phyloP scores from a whole-genome alignment of 2,113 vertebrate species.

The Caracal caracal region DNA sequence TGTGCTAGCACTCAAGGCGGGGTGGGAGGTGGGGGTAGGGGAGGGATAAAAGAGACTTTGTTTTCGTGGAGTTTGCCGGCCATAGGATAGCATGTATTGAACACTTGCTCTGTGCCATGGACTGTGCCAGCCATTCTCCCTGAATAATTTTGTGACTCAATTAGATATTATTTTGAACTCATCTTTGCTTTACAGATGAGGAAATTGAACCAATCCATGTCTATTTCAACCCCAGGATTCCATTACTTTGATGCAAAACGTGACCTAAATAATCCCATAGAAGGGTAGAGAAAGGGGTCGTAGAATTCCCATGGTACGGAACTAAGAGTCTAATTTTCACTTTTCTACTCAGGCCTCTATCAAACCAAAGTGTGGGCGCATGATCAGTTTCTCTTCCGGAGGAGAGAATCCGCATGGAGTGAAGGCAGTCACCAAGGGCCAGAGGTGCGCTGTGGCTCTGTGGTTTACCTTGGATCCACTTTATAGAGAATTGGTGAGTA shows the following conservation, averaged over 20 bases:
- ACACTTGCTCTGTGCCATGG: fast-evolving
- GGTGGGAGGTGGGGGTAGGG: no score
- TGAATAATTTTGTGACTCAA: neutral
- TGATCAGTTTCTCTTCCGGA: conserved; percentile 97
- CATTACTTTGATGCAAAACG: neutral
- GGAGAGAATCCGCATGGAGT: conserved; percentile 98
- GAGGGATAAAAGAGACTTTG: neutral
- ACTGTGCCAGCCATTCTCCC: neutral
- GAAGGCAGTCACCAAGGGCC: conserved; percentile 95
- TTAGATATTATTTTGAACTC: neutral
- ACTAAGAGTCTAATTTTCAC: neutral
- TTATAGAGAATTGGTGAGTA: conserved; percentile 95
- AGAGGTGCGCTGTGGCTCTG: conserved; percentile 94
- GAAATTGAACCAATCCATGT: neutral
- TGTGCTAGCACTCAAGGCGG: neutral
- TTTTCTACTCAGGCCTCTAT: conserved; percentile 90
- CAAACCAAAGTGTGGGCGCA: conserved; percentile 94
- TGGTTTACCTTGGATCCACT: conserved; percentile 98
- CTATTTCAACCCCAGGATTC: neutral
- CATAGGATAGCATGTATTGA: neutral
- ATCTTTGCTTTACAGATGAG: neutral
- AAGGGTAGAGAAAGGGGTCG: neutral
- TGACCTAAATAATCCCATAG: neutral
- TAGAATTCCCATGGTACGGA: neutral
- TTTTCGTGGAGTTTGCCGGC: neutral